phyloP scores from a whole-genome alignment of 2,113 vertebrate genomes.

The Corythaixoides concolor region DNA sequence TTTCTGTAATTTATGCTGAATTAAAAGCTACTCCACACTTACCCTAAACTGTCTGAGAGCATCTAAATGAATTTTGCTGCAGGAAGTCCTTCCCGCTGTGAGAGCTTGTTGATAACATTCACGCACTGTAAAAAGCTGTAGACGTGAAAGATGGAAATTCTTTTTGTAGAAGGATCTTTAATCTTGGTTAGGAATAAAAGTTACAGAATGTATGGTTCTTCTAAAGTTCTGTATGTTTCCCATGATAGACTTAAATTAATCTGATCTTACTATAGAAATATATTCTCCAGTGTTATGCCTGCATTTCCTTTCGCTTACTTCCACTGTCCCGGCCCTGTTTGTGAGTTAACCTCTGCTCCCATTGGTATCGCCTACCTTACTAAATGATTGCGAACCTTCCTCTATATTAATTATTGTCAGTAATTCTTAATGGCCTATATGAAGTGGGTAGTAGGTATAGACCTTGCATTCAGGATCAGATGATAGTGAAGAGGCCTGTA shows the following conservation, averaged over 20 bases:
- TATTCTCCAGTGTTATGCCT: not conserved
- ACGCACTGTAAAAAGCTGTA: not conserved
- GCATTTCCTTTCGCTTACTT: not conserved
- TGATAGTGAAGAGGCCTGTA: not conserved
- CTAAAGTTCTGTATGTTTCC: not conserved
- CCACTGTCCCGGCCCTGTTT: not conserved
- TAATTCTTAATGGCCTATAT: not conserved
- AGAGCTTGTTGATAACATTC: not conserved
- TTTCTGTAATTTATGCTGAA: not conserved
- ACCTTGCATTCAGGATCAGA: not conserved
- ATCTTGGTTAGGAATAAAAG: not conserved
- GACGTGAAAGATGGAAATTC: not conserved
- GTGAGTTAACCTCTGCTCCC: not conserved
- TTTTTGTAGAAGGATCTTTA: not conserved
- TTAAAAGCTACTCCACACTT: not conserved
- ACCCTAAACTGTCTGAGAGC: not conserved
- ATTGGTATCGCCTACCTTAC: fast-evolving
- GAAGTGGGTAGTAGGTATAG: not conserved
- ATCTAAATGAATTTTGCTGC: not conserved
- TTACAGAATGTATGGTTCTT: not conserved
- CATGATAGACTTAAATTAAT: not conserved
- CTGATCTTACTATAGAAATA: not conserved
- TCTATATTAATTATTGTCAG: not conserved
- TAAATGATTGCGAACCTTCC: not conserved
- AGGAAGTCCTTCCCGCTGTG: not conserved